phyloP scores from a whole-genome alignment of 2,113 vertebrate species.

The Petaurus breviceps region DNA sequence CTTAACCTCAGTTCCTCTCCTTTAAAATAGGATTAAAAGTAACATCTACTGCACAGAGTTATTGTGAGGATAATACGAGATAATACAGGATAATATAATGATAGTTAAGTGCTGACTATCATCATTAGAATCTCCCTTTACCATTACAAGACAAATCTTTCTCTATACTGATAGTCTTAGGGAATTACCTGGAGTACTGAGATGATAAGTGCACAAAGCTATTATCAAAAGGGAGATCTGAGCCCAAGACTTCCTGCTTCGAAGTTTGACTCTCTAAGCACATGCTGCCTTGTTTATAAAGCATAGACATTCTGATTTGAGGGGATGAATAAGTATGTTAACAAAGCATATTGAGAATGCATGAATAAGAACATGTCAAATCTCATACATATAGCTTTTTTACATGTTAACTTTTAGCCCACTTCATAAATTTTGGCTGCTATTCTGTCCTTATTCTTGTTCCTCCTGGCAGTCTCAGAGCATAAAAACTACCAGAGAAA shows the following conservation, averaged over 20 bases:
- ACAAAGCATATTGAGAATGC: not conserved
- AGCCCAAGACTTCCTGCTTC: not conserved
- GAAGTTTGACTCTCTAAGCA: not conserved
- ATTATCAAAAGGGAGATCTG: not conserved
- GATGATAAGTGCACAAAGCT: not conserved
- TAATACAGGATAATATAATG: no score
- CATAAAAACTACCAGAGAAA: constrained; percentile 4
- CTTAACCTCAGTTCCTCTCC: not conserved
- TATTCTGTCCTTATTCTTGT: not conserved
- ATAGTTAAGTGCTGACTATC: not conserved
- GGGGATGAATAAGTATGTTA: constrained; percentile 3
- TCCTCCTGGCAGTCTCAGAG: constrained; percentile 26
- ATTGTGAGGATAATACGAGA: not conserved
- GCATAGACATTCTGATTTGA: not conserved
- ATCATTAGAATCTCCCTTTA: not conserved
- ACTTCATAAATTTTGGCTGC: not conserved
- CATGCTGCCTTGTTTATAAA: not conserved
- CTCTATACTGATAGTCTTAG: not conserved
- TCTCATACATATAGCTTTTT: not conserved
- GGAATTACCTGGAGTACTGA: not conserved
- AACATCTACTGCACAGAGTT: not conserved
- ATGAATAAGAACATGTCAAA: not conserved
- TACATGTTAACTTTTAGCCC: not conserved
- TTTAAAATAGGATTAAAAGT: not conserved
- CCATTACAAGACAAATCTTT: not conserved